Evolutionary conservation across 2,888 invertebrate species (phyloP), one percentile per base, ranked within the genome.

Genomic region (Nysson spinosus): DNA sequence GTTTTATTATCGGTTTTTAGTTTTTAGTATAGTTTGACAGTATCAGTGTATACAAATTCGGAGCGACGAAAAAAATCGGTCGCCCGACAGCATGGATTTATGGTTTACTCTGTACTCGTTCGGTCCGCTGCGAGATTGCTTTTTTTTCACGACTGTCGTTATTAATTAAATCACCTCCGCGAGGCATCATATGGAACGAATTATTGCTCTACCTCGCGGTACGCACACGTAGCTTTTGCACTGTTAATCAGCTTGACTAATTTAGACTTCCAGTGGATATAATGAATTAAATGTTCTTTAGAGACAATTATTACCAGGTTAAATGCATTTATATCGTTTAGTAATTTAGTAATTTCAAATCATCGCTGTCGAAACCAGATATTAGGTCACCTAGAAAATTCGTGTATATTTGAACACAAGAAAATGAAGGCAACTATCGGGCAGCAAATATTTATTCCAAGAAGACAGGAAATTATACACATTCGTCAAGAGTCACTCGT

Each of bases 231-330:
- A 20, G 32, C 46, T 28, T 19, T 34, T 11, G n/a, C 9, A 7
- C 34, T 34, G 22, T 39, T 43, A 49, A 61, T 60, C 52, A 39
- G 32, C 19, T 26, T 32, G 37, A 44, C 34, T 54, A 54, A 64
- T 54, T 54, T 22, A 0, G 16, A 16, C 39, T 49, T 9, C 24
- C 43, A 19, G 35, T 42, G 26, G 11, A 4, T 0, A 1, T 24
- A 12, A 4, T 12, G 34, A n/a, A 11, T 49, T 43, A 37, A 24
- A 43, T 52, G 34, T 20, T 6, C 19, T 6, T 30, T 11, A 20
- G n/a, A 22, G 3, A 35, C 7, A 20, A 51, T 51, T 30, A 51
- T 35, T 30, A 16, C 5, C 0, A 11, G 11, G 4, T 1, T n/a
- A 30, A 46, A 3, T 5, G 26, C 0, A 11, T 14, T 32, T 2